Conservation (phyloP, 1,140 invertebrate genomes). For the Bombus confusus region DNA sequence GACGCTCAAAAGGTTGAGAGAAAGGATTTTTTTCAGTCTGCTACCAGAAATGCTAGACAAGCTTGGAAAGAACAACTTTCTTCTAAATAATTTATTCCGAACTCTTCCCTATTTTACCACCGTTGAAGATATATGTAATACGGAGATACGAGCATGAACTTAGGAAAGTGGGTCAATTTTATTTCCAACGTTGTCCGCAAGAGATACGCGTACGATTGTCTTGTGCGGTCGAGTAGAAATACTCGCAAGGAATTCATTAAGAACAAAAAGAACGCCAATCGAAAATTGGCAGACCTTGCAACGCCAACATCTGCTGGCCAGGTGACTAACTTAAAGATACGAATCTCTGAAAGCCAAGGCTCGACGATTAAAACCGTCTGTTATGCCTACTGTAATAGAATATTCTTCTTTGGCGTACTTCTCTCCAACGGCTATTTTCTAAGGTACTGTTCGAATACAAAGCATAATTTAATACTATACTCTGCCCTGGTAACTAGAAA, state of each 20-base stretch:
- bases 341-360: slow-evolving; percentile 9
- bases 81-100: no score
- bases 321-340: slow-evolving; percentile 37
- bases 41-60: no score
- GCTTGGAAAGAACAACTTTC: no score
- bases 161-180: no score
- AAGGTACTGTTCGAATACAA: background rate
- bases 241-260: background rate
- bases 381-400: background rate
- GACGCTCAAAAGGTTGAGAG: no score
- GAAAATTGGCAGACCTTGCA: slow-evolving; percentile 1
- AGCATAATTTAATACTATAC: background rate
- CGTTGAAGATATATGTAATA: no score
- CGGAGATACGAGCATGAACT: no score
- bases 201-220: background rate
- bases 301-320: slow-evolving; percentile 39
- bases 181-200: background rate
- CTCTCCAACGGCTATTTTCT: background rate
- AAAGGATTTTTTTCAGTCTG: no score
- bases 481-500: background rate
- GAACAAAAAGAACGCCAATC: background rate
- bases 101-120: no score
- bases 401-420: background rate
- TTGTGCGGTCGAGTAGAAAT: background rate
- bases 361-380: slow-evolving; percentile 7